phyloP scores from a whole-genome alignment of 1,140 invertebrate genomes.

The Calliopsis andreniformis region DNA sequence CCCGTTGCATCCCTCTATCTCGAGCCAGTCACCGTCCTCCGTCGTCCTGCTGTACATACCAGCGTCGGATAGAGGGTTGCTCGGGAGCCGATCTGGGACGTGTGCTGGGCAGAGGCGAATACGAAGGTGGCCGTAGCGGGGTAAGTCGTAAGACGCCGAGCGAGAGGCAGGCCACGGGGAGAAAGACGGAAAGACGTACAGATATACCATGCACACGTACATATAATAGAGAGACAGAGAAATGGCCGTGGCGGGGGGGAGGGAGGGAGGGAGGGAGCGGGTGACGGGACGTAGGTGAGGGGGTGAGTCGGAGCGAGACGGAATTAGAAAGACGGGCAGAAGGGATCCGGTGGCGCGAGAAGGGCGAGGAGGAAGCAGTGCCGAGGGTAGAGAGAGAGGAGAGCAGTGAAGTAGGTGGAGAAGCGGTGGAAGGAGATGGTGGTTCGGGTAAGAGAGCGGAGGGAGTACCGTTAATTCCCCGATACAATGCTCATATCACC shows the following conservation, averaged over 20 bases:
- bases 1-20: slow-evolving; percentile 63
- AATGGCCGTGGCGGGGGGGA: slow-evolving; percentile 18
- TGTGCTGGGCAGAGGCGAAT: slow-evolving; percentile 71
- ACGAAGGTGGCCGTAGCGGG: slow-evolving; percentile 61
- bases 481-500: slow-evolving; percentile 83
- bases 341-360: slow-evolving; percentile 55
- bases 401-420: slow-evolving; percentile 26
- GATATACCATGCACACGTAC: slow-evolving; percentile 14
- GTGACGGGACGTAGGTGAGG: slow-evolving; percentile 17
- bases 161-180: slow-evolving; percentile 19
- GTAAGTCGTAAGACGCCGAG: slow-evolving; percentile 61
- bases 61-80: slow-evolving; percentile 64
- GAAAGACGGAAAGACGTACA: slow-evolving; percentile 53
- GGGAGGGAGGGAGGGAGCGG: slow-evolving; percentile 18
- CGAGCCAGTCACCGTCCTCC: slow-evolving; percentile 38
- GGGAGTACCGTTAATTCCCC: slow-evolving; percentile 81
- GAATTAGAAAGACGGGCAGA: slow-evolving; percentile 52
- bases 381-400: slow-evolving; percentile 33
- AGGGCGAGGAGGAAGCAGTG: slow-evolving; percentile 42
- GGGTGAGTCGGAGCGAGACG: slow-evolving; percentile 46
- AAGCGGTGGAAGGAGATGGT: slow-evolving; percentile 35
- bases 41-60: slow-evolving; percentile 53
- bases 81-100: slow-evolving; percentile 71
- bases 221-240: slow-evolving; percentile 63
- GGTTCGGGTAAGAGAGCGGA: slow-evolving; percentile 53